Percentiles rank a stretch among this genome's conserved stretches.
Evolutionary conservation across 2,797 vertebrate genomes (phyloP).

Genomic region (Peromyscus aztecus): DNA sequence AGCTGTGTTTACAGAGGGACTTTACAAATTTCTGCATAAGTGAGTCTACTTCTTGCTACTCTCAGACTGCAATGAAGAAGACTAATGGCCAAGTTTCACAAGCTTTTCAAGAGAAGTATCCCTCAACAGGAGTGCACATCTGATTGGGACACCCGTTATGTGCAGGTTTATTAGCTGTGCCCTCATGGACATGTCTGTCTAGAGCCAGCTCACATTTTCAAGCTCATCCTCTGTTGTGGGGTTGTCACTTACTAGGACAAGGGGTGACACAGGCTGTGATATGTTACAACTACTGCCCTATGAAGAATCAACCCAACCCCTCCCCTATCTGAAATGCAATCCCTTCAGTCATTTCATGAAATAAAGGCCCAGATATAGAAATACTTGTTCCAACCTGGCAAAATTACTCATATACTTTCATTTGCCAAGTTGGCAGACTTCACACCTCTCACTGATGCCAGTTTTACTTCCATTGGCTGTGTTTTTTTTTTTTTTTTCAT

Average conservation of each 20-base stretch:
- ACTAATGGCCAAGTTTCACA: not conserved
- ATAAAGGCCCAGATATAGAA: slow-evolving; percentile 13
- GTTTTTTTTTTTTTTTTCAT: not conserved
- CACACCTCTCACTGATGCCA: not conserved
- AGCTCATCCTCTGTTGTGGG: not conserved
- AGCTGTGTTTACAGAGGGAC: slow-evolving; percentile 12
- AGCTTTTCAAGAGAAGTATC: not conserved
- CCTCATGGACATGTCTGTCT: not conserved
- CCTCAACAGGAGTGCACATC: not conserved
- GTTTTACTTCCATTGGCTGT: not conserved
- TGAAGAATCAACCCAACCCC: not conserved
- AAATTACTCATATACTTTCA: not conserved
- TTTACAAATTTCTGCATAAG: not conserved
- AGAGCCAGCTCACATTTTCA: not conserved
- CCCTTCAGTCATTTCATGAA: not conserved
- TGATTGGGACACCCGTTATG: not conserved
- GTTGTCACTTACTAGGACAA: not conserved
- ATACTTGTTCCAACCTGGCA: not conserved
- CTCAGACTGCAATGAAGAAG: slow-evolving; percentile 11
- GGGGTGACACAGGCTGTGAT: not conserved
- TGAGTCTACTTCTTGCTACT: slow-evolving; percentile 38
- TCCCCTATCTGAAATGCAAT: not conserved
- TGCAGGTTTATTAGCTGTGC: not conserved
- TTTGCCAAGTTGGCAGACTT: not conserved
- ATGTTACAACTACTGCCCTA: not conserved